A percentile compares a stretch with the other conserved stretches of the same genome.
phyloP scores from a whole-genome alignment of 2,113 vertebrate species.

The Probosciger aterrimus region DNA sequence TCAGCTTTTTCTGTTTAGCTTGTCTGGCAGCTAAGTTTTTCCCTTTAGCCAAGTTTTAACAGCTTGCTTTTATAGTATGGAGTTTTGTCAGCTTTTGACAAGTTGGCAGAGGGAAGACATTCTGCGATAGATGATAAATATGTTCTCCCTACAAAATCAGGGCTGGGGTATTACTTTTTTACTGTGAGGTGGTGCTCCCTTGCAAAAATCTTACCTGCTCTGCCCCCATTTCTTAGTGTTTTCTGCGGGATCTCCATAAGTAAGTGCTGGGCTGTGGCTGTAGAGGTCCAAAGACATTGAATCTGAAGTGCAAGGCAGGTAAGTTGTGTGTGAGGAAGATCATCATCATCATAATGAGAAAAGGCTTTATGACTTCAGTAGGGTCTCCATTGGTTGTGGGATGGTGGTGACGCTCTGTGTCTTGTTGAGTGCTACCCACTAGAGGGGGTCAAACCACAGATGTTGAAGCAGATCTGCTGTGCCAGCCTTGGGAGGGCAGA shows the following conservation, averaged over 20 bases:
- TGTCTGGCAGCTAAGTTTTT: constrained; percentile 67
- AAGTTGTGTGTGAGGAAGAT: neutral
- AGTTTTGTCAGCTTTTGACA: constrained; percentile 66
- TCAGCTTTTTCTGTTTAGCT: constrained; percentile 58
- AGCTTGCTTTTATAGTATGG: constrained; percentile 56
- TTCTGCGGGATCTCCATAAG: neutral
- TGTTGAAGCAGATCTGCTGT: constrained; percentile 22
- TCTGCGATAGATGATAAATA: constrained; percentile 47
- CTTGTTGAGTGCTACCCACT: constrained; percentile 62
- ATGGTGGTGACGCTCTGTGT: neutral
- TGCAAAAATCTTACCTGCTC: neutral
- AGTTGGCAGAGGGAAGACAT: constrained; percentile 47
- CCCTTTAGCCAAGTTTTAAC: constrained; percentile 66
- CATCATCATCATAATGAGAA: accelerated
- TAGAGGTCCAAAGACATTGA: neutral
- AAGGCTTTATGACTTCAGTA: neutral
- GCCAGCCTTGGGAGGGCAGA: constrained; percentile 18
- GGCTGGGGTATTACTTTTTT: neutral
- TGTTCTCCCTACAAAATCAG: constrained; percentile 11
- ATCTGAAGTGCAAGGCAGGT: neutral
- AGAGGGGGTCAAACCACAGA: constrained; percentile 69
- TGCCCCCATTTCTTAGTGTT: neutral
- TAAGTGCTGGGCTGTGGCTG: neutral
- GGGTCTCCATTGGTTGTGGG: neutral
- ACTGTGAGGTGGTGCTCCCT: neutral